A percentile compares a stretch with the other conserved stretches of the same genome.
Conservation (phyloP, 1,140 invertebrate species). For the Prorops nasuta region DNA sequence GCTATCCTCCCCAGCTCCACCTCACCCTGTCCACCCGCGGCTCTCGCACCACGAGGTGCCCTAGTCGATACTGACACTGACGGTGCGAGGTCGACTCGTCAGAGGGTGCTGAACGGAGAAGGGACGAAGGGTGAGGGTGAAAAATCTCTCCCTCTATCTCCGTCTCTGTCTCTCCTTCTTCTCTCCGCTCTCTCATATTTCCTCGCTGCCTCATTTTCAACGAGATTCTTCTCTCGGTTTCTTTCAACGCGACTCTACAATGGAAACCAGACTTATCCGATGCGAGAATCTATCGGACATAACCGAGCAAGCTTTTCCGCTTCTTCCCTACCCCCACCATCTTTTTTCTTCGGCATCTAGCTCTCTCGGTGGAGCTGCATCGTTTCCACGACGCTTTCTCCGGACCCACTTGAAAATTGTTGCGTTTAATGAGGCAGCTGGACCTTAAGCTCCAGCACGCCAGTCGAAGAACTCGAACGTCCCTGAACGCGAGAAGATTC, state of each 20-base stretch:
- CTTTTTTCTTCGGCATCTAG: not conserved
- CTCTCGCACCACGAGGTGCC: slow-evolving; percentile 32
- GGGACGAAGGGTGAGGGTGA: not conserved
- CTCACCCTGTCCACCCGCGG: not conserved
- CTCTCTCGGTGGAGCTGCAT: not conserved
- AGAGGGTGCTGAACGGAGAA: slow-evolving; percentile 47
- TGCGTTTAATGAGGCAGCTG: not conserved
- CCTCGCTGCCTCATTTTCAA: not conserved
- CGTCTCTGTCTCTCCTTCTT: not conserved
- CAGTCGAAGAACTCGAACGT: too few relatives aligned
- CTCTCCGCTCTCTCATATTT: not conserved
- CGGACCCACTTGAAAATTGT: slow-evolving; percentile 12
- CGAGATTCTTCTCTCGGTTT: not conserved
- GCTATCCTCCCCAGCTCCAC: not conserved
- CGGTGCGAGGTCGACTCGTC: slow-evolving; percentile 52
- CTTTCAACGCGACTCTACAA: slow-evolving; percentile 4
- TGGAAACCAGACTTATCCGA: slow-evolving; percentile 19
- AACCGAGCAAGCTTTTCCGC: not conserved
- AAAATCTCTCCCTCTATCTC: not conserved
- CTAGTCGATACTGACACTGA: slow-evolving; percentile 52
- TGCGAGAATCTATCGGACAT: slow-evolving; percentile 23
- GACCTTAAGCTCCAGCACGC: too few relatives aligned
- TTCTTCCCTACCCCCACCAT: not conserved
- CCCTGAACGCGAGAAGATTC: too few relatives aligned
- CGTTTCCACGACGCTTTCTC: not conserved